These are phyloP conservation scores for Caenorhabditis japonica DNA, from an alignment of 2,888 invertebrate species.

Conservation along the genomic window DNA sequence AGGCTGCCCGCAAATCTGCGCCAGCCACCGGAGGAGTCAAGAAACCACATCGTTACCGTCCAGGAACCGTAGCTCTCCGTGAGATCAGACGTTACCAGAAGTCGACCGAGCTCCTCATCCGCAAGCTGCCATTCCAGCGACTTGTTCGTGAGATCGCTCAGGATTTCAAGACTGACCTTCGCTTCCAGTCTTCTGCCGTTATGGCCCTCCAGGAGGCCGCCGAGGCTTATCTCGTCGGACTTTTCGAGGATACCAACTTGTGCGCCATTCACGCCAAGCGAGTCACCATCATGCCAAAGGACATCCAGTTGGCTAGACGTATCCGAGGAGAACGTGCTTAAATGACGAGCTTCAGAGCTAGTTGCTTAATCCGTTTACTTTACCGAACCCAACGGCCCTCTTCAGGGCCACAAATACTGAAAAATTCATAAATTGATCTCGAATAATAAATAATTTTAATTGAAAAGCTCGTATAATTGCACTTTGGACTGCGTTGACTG, in stretches of 20 bases:
- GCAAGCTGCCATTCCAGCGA: slow-evolving; percentile 56
- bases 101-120: slow-evolving; percentile 81
- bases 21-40: slow-evolving; percentile 90
- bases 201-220: slow-evolving; percentile 87
- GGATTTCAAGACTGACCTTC: slow-evolving; percentile 82
- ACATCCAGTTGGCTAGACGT: slow-evolving; percentile 92
- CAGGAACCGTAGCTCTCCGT: slow-evolving; percentile 94
- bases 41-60: slow-evolving; percentile 83
- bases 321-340: slow-evolving; percentile 84
- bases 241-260: slow-evolving; percentile 94
- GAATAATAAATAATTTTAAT: too few species aligned
- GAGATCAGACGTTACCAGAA: slow-evolving; percentile 97
- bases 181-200: slow-evolving; percentile 94
- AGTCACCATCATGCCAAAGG: slow-evolving; percentile 86
- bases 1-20: slow-evolving; percentile 87
- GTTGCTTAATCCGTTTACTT: too few species aligned
- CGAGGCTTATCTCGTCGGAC: slow-evolving; percentile 90
- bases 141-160: slow-evolving; percentile 47
- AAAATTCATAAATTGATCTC: too few species aligned
- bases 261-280: slow-evolving; percentile 83
- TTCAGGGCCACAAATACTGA: too few species aligned
- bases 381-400: too few species aligned
- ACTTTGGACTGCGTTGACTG: too few species aligned
- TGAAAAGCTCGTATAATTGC: too few species aligned
- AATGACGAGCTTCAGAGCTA: too few species aligned